Evolutionary conservation across 2,113 vertebrate genomes (phyloP), one percentile per base, ranked within the genome.

Genomic region (Bos indicus): DNA sequence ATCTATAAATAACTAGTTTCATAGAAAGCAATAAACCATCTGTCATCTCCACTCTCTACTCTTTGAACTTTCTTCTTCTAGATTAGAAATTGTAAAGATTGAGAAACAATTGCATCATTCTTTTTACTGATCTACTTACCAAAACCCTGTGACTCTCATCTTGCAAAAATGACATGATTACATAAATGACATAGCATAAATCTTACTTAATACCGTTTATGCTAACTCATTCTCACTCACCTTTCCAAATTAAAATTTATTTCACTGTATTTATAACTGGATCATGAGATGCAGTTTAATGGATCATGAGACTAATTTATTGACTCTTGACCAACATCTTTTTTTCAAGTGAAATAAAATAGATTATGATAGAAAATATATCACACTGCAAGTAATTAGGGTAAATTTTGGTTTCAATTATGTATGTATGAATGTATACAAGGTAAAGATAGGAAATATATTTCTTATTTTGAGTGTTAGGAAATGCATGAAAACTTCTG

Each of bases 21-120:
- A 77, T 88, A 95, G 52, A 97, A 92, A 92, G 43, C 64, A 82
- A 81, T 93, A 90, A 97, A 86, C 30, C 36, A 62, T 51, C 46
- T 40, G 57, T 91, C 77, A 43, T 23, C 43, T 77, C 40, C 1
- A 21, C 56, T 59, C 21, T 94, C 28, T 60, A 40, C n/a, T 90
- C 88, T 97, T 94, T 94, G 92, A 88, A 97, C 62, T 90, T 92
- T 91, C 57, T 51, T 92, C 87, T 84, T 80, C 52, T 74, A 88
- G 81, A 93, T 94, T 91, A 94, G 86, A 97, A 94, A 77, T 40
- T 64, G 7, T 90, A 88, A 90, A 97, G 96, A 64, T 46, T 88
- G 85, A 48, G 40, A 90, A 92, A 94, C 62, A 16, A 57, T 77
- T 54, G 25, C 26, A 62, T 90, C 81, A 85, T 95, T 85, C 74